Conservation (phyloP, 2,797 vertebrate species). For the Enteromius radiatus region DNA sequence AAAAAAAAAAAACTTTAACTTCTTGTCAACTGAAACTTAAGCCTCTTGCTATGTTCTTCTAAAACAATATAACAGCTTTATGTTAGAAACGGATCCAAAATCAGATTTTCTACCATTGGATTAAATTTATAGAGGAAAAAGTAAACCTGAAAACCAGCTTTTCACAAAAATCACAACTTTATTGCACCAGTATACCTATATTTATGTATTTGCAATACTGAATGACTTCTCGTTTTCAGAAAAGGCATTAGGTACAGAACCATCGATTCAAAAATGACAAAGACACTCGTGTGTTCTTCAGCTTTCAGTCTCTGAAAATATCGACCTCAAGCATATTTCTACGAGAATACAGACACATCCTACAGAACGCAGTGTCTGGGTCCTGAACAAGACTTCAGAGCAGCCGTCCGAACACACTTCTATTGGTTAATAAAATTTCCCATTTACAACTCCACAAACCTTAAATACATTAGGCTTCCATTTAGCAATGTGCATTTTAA, state of each 20-base stretch:
- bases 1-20: too few relatives aligned
- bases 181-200: slow-evolving; percentile 79
- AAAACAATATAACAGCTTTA: not conserved
- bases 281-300: slow-evolving; percentile 59
- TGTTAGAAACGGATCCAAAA: not conserved
- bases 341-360: slow-evolving; percentile 62
- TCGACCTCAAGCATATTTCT: slow-evolving; percentile 60
- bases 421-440: slow-evolving; percentile 70
- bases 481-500: slow-evolving; percentile 71
- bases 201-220: slow-evolving; percentile 73
- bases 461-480: slow-evolving; percentile 60
- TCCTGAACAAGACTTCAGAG: slow-evolving; percentile 64
- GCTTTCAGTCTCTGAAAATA: slow-evolving; percentile 54
- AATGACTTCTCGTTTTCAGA: slow-evolving; percentile 74
- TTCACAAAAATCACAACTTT: slow-evolving; percentile 82
- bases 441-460: slow-evolving; percentile 64
- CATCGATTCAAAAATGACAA: slow-evolving; percentile 70
- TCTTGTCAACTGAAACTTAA: too few relatives aligned
- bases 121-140: not conserved
- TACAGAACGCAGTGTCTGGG: slow-evolving; percentile 46
- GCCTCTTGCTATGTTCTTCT: too few relatives aligned
- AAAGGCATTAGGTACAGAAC: slow-evolving; percentile 76
- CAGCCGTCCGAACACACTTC: slow-evolving; percentile 67
- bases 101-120: not conserved
- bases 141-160: slow-evolving; percentile 20